Base-by-base conservation (phyloP, 2,888 invertebrate genomes). In the Pseudanteris insignis region DNA sequence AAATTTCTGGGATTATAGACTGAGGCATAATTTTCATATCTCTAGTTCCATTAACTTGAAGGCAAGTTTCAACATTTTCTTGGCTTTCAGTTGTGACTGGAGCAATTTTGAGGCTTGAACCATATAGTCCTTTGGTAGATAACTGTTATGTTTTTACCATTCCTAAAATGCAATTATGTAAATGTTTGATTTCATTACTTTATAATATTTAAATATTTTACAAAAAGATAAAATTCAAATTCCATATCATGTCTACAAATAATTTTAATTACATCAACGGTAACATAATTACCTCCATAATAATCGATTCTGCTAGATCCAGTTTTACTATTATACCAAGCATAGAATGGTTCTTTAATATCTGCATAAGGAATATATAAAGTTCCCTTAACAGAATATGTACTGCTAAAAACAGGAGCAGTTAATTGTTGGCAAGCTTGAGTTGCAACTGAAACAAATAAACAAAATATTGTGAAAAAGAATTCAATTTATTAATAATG, bases 121-220 rank as follows among this genome's bases (percentile, higher is more conserved):
- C 94, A 72, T 82, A 89, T 0, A 82, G 74, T 2, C 86, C 88
- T 51, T 80, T 81, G 0, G 81, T 83, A 0, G 85, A 82, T 14
- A 94, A 76, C 81, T 95, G 95, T 72, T 91, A 92, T 0, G 95
- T 96, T 79, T 91, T 90, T n/a, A 94, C 94, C 89, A 94, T 92
- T 38, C 84, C 86, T 86, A 50, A 65, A 43, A 47, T 18, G n/a
- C n/a, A n/a, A n/a, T n/a, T n/a, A n/a, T n/a, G n/a, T n/a, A n/a
- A n/a, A n/a, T n/a, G n/a, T n/a, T n/a, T n/a, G n/a, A n/a, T n/a
- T n/a, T n/a, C n/a, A n/a, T n/a, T n/a, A n/a, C n/a, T n/a, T n/a
- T n/a, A n/a, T n/a, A 25, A 34, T 26, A 0, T 24, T 37, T 11
- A 6, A 47, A 29, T 12, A 10, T 9, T 34, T 34, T 18, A 10